Conservation (phyloP, 2,888 invertebrate species). For the Laspeyria flexula region DNA sequence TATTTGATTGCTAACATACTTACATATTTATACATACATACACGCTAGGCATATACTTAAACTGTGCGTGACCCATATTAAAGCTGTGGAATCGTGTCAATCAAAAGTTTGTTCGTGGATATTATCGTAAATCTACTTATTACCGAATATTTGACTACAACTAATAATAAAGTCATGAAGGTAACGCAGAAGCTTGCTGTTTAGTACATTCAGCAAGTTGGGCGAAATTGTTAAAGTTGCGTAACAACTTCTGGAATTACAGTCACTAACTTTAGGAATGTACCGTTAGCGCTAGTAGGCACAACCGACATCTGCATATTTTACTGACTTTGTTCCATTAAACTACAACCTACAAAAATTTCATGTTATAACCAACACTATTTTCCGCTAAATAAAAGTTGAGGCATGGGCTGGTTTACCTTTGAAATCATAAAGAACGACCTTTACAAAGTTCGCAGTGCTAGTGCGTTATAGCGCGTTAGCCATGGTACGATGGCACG, state of each 20-base stretch:
- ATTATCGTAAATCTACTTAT: slow-evolving; percentile 14
- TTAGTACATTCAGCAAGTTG: slow-evolving; percentile 13
- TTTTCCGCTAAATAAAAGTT: slow-evolving; percentile 16
- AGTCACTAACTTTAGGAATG: slow-evolving; percentile 23
- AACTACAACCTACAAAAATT: slow-evolving; percentile 11
- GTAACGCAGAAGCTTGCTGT: neutral
- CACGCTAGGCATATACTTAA: slow-evolving; percentile 2
- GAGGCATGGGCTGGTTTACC: slow-evolving; percentile 7
- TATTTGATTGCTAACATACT: slow-evolving; percentile 26
- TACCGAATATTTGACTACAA: slow-evolving; percentile 1
- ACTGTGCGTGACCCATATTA: slow-evolving; percentile 44
- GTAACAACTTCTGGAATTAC: slow-evolving; percentile 21
- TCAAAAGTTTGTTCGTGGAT: slow-evolving; percentile 48
- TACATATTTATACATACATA: neutral
- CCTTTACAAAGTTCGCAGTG: slow-evolving; percentile 3
- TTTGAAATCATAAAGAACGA: slow-evolving; percentile 17
- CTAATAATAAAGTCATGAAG: slow-evolving; percentile 21
- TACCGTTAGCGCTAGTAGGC: slow-evolving; percentile 14
- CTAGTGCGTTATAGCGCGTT: neutral
- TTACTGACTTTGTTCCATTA: slow-evolving; percentile 15
- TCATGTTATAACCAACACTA: slow-evolving; percentile 3
- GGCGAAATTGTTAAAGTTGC: slow-evolving; percentile 24
- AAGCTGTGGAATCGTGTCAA: slow-evolving; percentile 49
- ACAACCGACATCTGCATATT: slow-evolving; percentile 31
- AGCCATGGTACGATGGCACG: neutral